Conservation (phyloP, 2,113 vertebrate species). For the Onychostruthus taczanowskii region DNA sequence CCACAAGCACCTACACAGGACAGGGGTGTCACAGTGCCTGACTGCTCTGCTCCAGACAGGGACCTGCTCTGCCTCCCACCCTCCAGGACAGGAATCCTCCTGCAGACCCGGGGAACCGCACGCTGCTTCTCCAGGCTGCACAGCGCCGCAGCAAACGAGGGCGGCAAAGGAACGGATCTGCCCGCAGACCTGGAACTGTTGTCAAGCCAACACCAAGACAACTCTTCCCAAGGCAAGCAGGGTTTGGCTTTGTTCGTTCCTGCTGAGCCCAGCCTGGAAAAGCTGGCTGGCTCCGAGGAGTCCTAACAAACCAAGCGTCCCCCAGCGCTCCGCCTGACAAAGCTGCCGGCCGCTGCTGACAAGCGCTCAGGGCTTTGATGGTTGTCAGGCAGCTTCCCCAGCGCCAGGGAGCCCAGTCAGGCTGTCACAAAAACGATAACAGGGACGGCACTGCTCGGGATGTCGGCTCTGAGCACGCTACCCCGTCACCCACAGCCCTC, state of each 20-base stretch:
- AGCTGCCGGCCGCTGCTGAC: neutral
- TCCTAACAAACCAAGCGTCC: neutral
- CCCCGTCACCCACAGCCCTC: neutral
- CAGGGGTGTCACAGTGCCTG: neutral
- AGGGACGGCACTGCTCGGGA: fast-evolving
- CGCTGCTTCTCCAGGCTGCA: neutral
- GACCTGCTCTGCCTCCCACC: neutral
- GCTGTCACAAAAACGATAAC: neutral
- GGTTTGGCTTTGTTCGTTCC: neutral
- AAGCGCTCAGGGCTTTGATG: neutral
- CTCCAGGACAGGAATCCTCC: neutral
- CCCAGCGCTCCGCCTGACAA: neutral
- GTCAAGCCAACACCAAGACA: neutral
- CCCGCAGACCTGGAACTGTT: neutral
- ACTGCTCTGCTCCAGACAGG: neutral
- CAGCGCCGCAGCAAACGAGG: neutral
- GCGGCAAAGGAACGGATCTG: neutral
- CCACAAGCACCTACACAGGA: fast-evolving
- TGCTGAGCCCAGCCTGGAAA: neutral
- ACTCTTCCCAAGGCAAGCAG: neutral
- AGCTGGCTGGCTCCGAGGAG: neutral
- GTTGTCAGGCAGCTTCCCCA: neutral
- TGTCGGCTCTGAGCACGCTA: neutral
- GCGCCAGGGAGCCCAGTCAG: neutral
- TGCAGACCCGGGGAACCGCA: neutral